Base-by-base conservation (phyloP, 1,140 invertebrate species). In the Melitaea cinxia region DNA sequence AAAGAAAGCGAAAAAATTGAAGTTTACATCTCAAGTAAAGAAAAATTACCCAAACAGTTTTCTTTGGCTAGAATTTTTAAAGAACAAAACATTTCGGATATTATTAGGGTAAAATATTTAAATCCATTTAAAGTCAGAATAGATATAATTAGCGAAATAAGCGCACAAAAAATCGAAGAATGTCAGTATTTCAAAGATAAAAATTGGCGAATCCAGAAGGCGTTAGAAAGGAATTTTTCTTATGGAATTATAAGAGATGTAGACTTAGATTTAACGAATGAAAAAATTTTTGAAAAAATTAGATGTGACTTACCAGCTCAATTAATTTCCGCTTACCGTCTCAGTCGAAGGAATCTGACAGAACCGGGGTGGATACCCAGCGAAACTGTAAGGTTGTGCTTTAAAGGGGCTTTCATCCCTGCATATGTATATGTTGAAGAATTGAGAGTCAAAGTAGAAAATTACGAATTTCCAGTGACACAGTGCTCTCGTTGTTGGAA, bases 21-120 rank as follows among this genome's bases (percentile, higher is more conserved):
- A 42, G 17, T 68, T 14, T 55, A 50, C 37, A 52, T 68, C 14
- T 47, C 55, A 7, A 47, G 26, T 12, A 60, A 55, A 19, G 68
- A 70, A 4, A 47, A 33, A 17, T 15, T 71, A 15, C 68, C 68
- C 23, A 71, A 71, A 65, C 65, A 72, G 59, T 68, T 72, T 60
- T 49, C 52, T n/a, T 19, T 72, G 9, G 70, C 70, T 12, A 64
- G 53, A 37, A 42, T 62, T 14, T 58, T 72, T 9, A 52, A 50
- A 23, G 14, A 49, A 5, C 5, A 57, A n/a, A 54, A 59, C 35
- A 72, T 72, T 14, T 33, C 28, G 19, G 49, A 62, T 56, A 63
- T 72, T 26, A 17, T 6, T 3, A 21, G 21, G 42, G 50, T 72
- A 4, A 72, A 68, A 52, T 72, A 59, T 37, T 3, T 68, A 0